These are phyloP conservation scores for Zelleria hepariella DNA, from an alignment of 2,888 invertebrate species.

Conservation along the genomic window DNA sequence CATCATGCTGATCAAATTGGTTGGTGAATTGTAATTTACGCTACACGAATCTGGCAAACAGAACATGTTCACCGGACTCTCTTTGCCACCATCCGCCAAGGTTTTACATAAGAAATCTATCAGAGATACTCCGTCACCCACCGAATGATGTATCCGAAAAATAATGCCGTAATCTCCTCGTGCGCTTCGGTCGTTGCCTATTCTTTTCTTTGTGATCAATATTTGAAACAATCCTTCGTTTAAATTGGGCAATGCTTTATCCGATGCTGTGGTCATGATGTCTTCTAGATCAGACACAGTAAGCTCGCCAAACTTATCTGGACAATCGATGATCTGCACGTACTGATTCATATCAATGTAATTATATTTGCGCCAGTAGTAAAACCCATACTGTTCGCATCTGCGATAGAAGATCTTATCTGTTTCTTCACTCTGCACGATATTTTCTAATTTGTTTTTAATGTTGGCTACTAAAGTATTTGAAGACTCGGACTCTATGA, in stretches of 20 bases:
- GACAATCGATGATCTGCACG: slow-evolving; percentile 47
- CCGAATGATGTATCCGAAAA: slow-evolving; percentile 67
- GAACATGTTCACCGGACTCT: slow-evolving; percentile 20
- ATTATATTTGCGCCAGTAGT: slow-evolving; percentile 55
- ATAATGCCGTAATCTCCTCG: slow-evolving; percentile 47
- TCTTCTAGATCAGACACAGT: slow-evolving; percentile 37
- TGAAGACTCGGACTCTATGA: slow-evolving; percentile 45
- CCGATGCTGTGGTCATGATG: slow-evolving; percentile 43
- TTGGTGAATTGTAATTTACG: slow-evolving; percentile 15
- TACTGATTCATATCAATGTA: slow-evolving; percentile 47
- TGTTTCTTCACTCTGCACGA: slow-evolving; percentile 20
- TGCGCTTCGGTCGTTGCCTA: slow-evolving; percentile 21
- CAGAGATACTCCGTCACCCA: slow-evolving; percentile 68
- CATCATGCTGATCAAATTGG: slow-evolving; percentile 26
- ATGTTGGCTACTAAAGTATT: slow-evolving; percentile 26
- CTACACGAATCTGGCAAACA: slow-evolving; percentile 21
- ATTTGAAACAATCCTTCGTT: slow-evolving; percentile 67
- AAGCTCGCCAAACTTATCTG: slow-evolving; percentile 24
- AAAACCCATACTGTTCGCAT: slow-evolving; percentile 59
- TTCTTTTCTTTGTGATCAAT: slow-evolving; percentile 39
- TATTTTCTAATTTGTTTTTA: slow-evolving; percentile 27
- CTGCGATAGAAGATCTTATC: slow-evolving; percentile 57
- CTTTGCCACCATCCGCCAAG: slow-evolving; percentile 43
- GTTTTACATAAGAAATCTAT: slow-evolving; percentile 56
- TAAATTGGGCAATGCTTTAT: slow-evolving; percentile 49